Evolutionary conservation across 2,797 vertebrate species (phyloP).

Genomic region (Tapirus indicus): DNA sequence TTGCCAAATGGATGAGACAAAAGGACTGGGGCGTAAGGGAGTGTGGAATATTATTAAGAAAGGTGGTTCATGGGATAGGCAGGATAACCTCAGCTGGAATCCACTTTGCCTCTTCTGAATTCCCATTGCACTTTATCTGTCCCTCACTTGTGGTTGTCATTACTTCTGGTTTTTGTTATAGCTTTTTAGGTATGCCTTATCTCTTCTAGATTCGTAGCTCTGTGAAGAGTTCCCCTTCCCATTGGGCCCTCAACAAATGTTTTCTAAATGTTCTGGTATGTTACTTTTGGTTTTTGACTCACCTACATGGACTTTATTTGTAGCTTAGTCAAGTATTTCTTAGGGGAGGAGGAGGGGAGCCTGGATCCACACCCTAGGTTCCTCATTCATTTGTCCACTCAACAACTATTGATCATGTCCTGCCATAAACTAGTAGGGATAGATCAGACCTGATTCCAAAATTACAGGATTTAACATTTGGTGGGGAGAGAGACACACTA

Average conservation of each 20-base stretch:
- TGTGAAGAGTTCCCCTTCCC: neutral
- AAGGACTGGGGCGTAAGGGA: neutral
- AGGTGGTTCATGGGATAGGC: neutral
- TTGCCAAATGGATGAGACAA: neutral
- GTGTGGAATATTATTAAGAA: neutral
- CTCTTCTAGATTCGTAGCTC: neutral
- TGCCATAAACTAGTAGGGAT: neutral
- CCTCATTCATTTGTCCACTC: neutral
- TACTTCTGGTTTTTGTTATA: neutral
- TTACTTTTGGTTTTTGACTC: neutral
- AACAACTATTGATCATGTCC: neutral
- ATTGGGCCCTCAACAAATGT: neutral
- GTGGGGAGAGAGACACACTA: neutral
- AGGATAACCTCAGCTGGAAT: neutral
- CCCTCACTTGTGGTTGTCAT: neutral
- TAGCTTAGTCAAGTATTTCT: neutral
- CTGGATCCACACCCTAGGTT: neutral
- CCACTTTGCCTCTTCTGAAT: conserved; percentile 5
- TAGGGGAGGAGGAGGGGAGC: neutral
- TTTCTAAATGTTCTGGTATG: neutral
- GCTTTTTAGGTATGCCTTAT: neutral
- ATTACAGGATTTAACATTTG: neutral
- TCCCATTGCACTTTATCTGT: neutral
- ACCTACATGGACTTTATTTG: neutral
- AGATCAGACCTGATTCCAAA: neutral